Evolutionary conservation across 2,113 vertebrate genomes (phyloP), one percentile per base, ranked within the genome.

Genomic region (Ceratotherium simum): DNA sequence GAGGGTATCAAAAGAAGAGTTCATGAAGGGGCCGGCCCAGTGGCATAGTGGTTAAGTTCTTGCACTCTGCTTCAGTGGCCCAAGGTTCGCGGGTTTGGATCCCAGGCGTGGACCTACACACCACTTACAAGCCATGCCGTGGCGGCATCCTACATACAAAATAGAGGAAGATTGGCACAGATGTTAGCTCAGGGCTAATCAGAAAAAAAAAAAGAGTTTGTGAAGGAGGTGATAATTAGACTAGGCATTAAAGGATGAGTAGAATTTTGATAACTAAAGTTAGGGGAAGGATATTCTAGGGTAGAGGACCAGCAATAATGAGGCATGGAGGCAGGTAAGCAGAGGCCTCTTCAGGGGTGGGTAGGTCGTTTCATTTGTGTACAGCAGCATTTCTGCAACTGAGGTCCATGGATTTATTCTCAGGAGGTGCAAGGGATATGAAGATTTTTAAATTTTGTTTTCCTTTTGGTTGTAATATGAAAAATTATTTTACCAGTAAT

Each of bases 361-460:
- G 8, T 33, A 39, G 14, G 10, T 62, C 21, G 29, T 54, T 87
- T 88, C 33, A 33, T 58, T 65, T 85, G 25, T 80, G 23, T 27
- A 48, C 10, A 58, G 16, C 25, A 33, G 60, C 33, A 29, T 51
- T 97, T 95, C 72, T 56, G 12, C 6, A 54, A 2, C 72, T 51
- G 42, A 64, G 8, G 5, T 72, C 62, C 67, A 16, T 91, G 46
- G 58, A 54, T 87, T 93, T 72, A 83, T 76, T 94, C n/a, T 89
- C 8, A 42, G 16, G 23, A 36, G 9, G 9, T 36, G 3, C 31
- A 54, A 70, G 10, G 8, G 78, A 39, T 54, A 51, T 39, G 33
- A 75, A 87, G 58, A 94, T 82, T 70, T 97, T 48, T 20, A 90
- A 70, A 25, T 84, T 90, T 88, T 85, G 6, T 84, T 91, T 90